Evolutionary conservation across 2,888 invertebrate species (phyloP), one percentile per base, ranked within the genome.

Genomic region (Drymonia ruficornis): DNA sequence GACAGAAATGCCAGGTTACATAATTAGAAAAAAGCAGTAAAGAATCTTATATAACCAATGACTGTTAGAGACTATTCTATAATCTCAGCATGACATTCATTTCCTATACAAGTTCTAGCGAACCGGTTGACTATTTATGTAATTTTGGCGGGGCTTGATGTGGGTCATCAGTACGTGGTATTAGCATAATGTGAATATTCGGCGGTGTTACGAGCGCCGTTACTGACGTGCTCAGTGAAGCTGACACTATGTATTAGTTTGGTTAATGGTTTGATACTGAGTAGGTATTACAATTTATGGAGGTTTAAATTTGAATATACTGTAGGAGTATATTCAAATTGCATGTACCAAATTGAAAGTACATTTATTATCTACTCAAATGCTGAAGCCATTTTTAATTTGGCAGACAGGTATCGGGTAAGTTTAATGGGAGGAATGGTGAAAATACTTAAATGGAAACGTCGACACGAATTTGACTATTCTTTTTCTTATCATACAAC

Each of bases 151-250:
- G 16, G 29, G 23, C 23, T 23, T 23, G 1, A 46, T 46, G 34
- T 54, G 29, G 50, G 46, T 52, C 50, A 47, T 13, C 38, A 15
- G 44, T 69, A 51, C 46, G 38, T 1, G 36, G 28, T 31, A 36
- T 62, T 42, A 49, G 6, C 28, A 55, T 56, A 51, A 16, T 15
- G 38, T 52, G 29, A 56, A 59, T 49, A 56, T 53, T 43, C 44
- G 48, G 49, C 12, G 12, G 6, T 48, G 40, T 15, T 8, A 13
- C 1, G 29, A 28, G 29, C 15, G n/a, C n/a, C n/a, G 49, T 34
- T 28, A 53, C 19, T 45, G 48, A 60, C 23, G 53, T 52, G 58
- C 50, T 64, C 64, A 61, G 15, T 70, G 64, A 66, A 16, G 55
- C 55, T 34, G 52, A 53, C 47, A 61, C 23, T 8, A 16, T 31